These are phyloP conservation scores for Tachina lurida DNA, from an alignment of 2,888 invertebrate species.

Conservation along the genomic window DNA sequence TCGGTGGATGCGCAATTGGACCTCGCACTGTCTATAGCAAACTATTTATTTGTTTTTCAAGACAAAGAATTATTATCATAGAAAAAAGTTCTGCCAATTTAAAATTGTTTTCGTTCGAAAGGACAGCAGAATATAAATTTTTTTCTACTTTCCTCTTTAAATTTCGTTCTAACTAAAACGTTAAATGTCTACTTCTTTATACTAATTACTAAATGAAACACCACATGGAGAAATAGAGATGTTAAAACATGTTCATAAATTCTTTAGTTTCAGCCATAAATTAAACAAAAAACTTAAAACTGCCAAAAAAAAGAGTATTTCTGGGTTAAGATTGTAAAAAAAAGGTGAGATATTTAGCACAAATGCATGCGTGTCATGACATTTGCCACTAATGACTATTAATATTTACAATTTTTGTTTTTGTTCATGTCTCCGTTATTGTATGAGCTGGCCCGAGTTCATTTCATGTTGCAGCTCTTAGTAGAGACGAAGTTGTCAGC, in stretches of 20 bases:
- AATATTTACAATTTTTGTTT: conserved; percentile 45
- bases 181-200: not conserved
- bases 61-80: too few relatives aligned
- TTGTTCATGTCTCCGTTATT: conserved; percentile 9
- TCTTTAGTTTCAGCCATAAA: conserved; percentile 37
- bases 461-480: conserved; percentile 41
- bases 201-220: not conserved
- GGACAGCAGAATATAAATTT: too few relatives aligned
- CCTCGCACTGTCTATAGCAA: too few relatives aligned
- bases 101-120: too few relatives aligned
- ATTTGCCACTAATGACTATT: conserved; percentile 70
- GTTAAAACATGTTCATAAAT: conserved; percentile 44
- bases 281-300: conserved; percentile 69
- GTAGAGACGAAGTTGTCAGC: conserved; percentile 32
- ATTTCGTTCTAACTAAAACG: not conserved
- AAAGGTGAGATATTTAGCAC: conserved; percentile 71
- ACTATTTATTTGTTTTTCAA: too few relatives aligned
- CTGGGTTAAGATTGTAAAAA: conserved; percentile 63
- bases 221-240: conserved; percentile 21
- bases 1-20: too few relatives aligned
- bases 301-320: conserved; percentile 62
- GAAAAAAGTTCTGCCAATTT: too few relatives aligned
- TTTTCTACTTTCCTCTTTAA: not conserved
- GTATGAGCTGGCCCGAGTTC: conserved; percentile 53
- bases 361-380: conserved; percentile 72